phyloP scores from a whole-genome alignment of 53 echinoderm and acorn worm species.

The Henricia sp. region DNA sequence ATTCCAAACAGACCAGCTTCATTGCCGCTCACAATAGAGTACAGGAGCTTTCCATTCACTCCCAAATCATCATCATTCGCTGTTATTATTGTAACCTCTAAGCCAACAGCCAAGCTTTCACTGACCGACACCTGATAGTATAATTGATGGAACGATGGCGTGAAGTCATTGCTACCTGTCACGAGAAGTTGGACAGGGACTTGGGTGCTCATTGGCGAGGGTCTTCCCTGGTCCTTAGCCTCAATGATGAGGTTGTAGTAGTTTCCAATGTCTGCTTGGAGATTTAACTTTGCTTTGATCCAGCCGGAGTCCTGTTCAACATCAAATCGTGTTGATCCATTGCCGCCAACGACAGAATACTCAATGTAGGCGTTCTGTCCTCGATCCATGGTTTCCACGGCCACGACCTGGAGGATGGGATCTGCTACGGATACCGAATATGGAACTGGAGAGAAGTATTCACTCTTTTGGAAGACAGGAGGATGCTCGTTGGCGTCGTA shows the following conservation, averaged over 20 bases:
- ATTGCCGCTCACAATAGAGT: slow-evolving; percentile 73
- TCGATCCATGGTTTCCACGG: slow-evolving; percentile 73
- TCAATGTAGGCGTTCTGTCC: slow-evolving; percentile 82
- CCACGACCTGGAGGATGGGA: slow-evolving; percentile 75
- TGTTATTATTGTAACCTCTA: slow-evolving; percentile 49
- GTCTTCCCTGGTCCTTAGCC: slow-evolving; percentile 76
- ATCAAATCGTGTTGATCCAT: slow-evolving; percentile 84
- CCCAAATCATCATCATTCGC: slow-evolving; percentile 82
- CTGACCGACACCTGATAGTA: slow-evolving; percentile 55
- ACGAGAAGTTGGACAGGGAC: slow-evolving; percentile 69
- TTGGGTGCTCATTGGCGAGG: slow-evolving; percentile 50
- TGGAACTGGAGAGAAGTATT: slow-evolving; percentile 83
- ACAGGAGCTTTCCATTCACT: slow-evolving; percentile 86
- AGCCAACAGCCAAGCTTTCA: slow-evolving; percentile 69
- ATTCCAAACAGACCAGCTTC: slow-evolving; percentile 72
- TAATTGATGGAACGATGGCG: slow-evolving; percentile 71
- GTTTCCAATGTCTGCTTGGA: slow-evolving; percentile 67
- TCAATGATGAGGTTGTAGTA: slow-evolving; percentile 71
- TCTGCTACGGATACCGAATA: slow-evolving; percentile 27
- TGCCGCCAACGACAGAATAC: slow-evolving; percentile 83
- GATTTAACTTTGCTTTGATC: slow-evolving; percentile 60
- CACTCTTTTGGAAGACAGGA: slow-evolving; percentile 72
- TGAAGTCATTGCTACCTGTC: slow-evolving; percentile 70
- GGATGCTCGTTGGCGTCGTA: slow-evolving; percentile 86
- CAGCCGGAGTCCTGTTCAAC: slow-evolving; percentile 82